These are phyloP conservation scores for Poeciliopsis paucimaculata DNA, from an alignment of 2,797 vertebrate species.

Conservation along the genomic window DNA sequence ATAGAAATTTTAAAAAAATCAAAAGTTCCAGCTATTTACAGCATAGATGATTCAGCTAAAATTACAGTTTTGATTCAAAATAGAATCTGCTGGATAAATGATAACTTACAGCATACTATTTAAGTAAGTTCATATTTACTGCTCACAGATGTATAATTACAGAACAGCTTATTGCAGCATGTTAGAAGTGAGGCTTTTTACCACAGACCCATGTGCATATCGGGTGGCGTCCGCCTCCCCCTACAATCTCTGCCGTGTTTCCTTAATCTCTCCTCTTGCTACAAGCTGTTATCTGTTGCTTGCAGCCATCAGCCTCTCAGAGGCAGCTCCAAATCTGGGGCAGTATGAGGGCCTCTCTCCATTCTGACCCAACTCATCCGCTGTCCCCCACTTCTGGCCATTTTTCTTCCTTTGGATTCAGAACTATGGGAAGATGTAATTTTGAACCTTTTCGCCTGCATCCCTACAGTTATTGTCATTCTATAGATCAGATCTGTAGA, in stretches of 20 bases:
- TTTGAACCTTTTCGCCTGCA: conserved; percentile 10
- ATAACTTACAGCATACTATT: conserved; percentile 35
- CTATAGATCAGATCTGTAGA: background rate
- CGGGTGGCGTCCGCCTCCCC: conserved; percentile 56
- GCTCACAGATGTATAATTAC: conserved; percentile 66
- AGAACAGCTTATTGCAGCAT: conserved; percentile 62
- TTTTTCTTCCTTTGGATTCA: conserved; percentile 40
- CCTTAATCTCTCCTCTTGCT: conserved; percentile 64
- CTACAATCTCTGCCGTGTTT: conserved; percentile 63
- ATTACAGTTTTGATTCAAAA: conserved; percentile 21
- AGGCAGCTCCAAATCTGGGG: conserved; percentile 72
- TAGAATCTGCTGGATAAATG: conserved; percentile 23
- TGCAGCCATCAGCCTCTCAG: conserved; percentile 71
- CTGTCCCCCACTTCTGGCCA: conserved; percentile 40
- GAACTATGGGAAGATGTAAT: conserved; percentile 17
- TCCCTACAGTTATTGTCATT: conserved; percentile 3
- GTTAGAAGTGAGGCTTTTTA: conserved; percentile 49
- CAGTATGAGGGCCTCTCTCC: conserved; percentile 50
- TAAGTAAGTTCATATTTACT: conserved; percentile 50
- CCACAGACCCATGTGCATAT: conserved; percentile 38
- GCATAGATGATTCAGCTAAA: background rate
- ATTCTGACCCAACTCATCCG: background rate
- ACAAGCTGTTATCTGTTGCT: conserved; percentile 73
- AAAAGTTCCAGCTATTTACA: conserved; percentile 5
- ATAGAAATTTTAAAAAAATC: conserved; percentile 4